Conservation (phyloP, 2,888 invertebrate species). For the Drosophila prostipennis region DNA sequence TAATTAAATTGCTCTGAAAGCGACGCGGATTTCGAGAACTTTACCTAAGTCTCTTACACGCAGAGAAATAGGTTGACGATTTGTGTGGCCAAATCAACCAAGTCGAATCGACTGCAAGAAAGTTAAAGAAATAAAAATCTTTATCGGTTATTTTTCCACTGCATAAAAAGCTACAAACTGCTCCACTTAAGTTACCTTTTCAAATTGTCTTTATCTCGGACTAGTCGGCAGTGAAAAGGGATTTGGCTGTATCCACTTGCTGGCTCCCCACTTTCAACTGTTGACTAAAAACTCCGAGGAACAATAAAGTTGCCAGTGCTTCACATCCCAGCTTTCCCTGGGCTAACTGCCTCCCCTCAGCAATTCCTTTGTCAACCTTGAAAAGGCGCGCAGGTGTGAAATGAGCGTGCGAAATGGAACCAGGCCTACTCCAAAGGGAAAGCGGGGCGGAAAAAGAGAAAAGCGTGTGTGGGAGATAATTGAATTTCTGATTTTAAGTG, state of each 20-base stretch:
- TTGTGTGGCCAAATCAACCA: no score
- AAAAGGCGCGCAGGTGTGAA: conserved; percentile 73
- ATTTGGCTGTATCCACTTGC: conserved; percentile 2
- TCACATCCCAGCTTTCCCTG: not conserved
- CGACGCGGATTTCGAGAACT: conserved; percentile 46
- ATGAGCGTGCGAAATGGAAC: conserved; percentile 70
- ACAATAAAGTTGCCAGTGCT: conserved; percentile 53
- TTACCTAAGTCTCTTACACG: conserved; percentile 15
- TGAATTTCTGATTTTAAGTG: conserved; percentile 80
- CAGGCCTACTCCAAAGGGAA: conserved; percentile 19
- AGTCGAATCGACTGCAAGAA: no score
- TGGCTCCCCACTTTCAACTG: conserved; percentile 6
- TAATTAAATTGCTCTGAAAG: conserved; percentile 72
- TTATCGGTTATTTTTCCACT: not conserved
- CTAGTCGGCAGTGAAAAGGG: not conserved
- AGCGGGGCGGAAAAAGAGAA: not conserved
- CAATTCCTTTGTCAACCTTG: conserved; percentile 50
- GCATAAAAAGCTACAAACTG: not conserved
- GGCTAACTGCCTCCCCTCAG: conserved; percentile 23
- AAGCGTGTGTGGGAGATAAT: conserved; percentile 57
- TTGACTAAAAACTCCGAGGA: conserved; percentile 34
- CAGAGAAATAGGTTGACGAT: not conserved
- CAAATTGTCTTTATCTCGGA: not conserved
- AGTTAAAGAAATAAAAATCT: no score
- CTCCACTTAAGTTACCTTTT: not conserved